Conservation (phyloP, 2,888 invertebrate species). For the Crocallis elinguaria region DNA sequence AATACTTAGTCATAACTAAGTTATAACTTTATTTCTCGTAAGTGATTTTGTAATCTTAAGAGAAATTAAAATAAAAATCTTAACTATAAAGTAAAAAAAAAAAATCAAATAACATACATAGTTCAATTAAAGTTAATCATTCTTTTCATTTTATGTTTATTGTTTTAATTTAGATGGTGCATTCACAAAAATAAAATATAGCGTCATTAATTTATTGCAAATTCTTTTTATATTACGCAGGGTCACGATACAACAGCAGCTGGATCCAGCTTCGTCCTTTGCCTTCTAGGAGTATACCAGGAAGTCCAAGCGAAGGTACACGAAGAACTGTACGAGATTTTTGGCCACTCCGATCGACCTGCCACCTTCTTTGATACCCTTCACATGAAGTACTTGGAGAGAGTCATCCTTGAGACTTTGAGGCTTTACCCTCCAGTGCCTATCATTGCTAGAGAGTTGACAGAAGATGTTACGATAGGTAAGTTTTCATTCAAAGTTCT, state of each 20-base stretch:
- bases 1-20: too few species aligned
- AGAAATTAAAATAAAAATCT: too few species aligned
- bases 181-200: too few species aligned
- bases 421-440: slow-evolving; percentile 92
- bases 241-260: slow-evolving; percentile 85
- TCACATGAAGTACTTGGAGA: slow-evolving; percentile 92
- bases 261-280: slow-evolving; percentile 93
- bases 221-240: too few species aligned
- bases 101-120: too few species aligned
- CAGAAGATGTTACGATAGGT: slow-evolving; percentile 88
- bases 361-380: slow-evolving; percentile 91
- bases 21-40: too few species aligned
- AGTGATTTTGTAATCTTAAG: too few species aligned
- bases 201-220: too few species aligned
- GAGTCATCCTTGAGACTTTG: slow-evolving; percentile 90
- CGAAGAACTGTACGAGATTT: slow-evolving; percentile 89
- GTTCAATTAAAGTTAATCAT: too few species aligned
- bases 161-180: too few species aligned
- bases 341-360: slow-evolving; percentile 90
- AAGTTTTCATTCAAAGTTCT: slow-evolving; percentile 34
- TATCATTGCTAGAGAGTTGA: slow-evolving; percentile 88
- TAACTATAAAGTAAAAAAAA: too few species aligned
- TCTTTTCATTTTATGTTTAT: too few species aligned
- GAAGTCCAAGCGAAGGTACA: slow-evolving; percentile 90
- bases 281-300: slow-evolving; percentile 91